Percentiles rank a stretch among this genome's conserved stretches.
phyloP scores from a whole-genome alignment of 1,140 invertebrate genomes.

The Diorhabda sublineata region DNA sequence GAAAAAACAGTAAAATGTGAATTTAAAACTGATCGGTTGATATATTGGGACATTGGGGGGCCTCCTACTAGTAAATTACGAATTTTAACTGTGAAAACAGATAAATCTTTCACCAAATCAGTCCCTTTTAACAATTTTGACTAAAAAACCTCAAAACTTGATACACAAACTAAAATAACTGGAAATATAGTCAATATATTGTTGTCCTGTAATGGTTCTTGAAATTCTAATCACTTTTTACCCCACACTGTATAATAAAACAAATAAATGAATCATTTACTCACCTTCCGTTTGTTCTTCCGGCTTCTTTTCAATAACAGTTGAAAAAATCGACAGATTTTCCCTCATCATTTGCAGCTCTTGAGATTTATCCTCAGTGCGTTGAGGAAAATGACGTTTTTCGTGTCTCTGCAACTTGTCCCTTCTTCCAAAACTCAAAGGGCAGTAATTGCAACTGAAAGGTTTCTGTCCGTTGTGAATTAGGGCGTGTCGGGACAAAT shows the following conservation, averaged over 20 bases:
- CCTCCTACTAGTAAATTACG: too few relatives aligned
- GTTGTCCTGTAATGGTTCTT: too few relatives aligned
- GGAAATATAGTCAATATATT: too few relatives aligned
- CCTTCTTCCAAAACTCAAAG: conserved; percentile 60
- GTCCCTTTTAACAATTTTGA: too few relatives aligned
- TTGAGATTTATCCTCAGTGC: conserved; percentile 39
- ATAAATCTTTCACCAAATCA: too few relatives aligned
- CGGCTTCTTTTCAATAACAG: conserved; percentile 21
- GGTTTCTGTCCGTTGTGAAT: conserved; percentile 70
- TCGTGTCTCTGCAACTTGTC: conserved; percentile 61
- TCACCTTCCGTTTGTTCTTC: conserved; percentile 26
- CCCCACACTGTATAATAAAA: conserved; percentile 5
- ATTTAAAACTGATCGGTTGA: too few relatives aligned
- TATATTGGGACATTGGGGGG: too few relatives aligned
- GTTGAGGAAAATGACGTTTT: conserved; percentile 50
- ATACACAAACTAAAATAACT: too few relatives aligned
- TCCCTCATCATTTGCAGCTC: conserved; percentile 40
- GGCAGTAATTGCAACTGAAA: conserved; percentile 62
- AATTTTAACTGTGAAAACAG: too few relatives aligned
- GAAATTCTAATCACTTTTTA: too few relatives aligned
- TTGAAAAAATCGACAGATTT: conserved; percentile 22
- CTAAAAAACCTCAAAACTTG: too few relatives aligned
- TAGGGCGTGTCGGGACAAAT: conserved; percentile 63
- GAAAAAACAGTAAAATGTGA: too few relatives aligned
- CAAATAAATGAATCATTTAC: conserved; percentile 4